These are phyloP conservation scores for Spermophilus dauricus DNA, from an alignment of 2,113 vertebrate species.

Conservation along the genomic window DNA sequence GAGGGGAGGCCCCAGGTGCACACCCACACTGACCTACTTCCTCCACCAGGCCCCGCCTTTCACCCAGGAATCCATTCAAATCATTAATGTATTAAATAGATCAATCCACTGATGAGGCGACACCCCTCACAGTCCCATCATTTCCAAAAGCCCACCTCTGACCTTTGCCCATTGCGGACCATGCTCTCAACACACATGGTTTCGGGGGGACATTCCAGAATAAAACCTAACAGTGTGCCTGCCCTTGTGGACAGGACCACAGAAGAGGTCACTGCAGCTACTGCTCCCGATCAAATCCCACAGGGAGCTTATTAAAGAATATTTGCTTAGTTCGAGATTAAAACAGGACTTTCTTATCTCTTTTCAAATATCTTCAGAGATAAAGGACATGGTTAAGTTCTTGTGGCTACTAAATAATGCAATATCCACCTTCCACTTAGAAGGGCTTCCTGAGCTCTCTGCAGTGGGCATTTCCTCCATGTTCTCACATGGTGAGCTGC, in stretches of 20 bases:
- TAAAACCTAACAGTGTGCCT: slow-evolving; percentile 32
- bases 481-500: slow-evolving; percentile 69
- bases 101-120: too few species aligned
- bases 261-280: slow-evolving; percentile 76
- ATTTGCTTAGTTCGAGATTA: slow-evolving; percentile 86
- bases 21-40: too few species aligned
- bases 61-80: too few species aligned
- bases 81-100: too few species aligned
- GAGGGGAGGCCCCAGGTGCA: too few species aligned
- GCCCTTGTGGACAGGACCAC: slow-evolving; percentile 66
- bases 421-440: slow-evolving; percentile 80
- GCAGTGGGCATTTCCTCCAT: slow-evolving; percentile 73
- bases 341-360: slow-evolving; percentile 80
- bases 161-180: too few species aligned
- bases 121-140: too few species aligned
- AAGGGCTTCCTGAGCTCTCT: slow-evolving; percentile 78
- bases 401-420: too few species aligned
- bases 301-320: slow-evolving; percentile 77
- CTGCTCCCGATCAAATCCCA: slow-evolving; percentile 81
- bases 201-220: too few species aligned
- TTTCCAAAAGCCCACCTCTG: too few species aligned
- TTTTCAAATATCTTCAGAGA: background rate
- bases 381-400: slow-evolving; percentile 83
- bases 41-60: too few species aligned
- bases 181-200: too few species aligned